phyloP scores from a whole-genome alignment of 1,140 invertebrate genomes.

The Trialeurodes vaporariorum region DNA sequence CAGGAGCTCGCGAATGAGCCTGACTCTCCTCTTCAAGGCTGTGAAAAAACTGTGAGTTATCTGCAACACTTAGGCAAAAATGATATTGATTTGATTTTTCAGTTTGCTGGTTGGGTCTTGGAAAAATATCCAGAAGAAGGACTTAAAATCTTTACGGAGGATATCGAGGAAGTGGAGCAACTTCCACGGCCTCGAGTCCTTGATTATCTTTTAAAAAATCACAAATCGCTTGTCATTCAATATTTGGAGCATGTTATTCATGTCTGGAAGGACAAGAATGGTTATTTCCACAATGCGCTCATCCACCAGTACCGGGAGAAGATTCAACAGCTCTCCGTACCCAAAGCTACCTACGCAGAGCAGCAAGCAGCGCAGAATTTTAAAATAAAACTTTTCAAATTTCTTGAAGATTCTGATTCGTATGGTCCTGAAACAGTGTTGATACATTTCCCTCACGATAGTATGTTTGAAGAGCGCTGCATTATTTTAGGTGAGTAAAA shows the following conservation, averaged over 20 bases:
- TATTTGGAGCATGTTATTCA: slow-evolving; percentile 91
- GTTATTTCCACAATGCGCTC: slow-evolving; percentile 81
- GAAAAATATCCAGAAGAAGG: slow-evolving; percentile 78
- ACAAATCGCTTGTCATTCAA: slow-evolving; percentile 69
- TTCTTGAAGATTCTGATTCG: slow-evolving; percentile 68
- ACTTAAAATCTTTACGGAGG: slow-evolving; percentile 88
- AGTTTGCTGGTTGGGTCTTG: slow-evolving; percentile 90
- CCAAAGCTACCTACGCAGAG: slow-evolving; percentile 44
- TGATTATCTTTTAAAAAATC: slow-evolving; percentile 72
- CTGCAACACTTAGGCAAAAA: slow-evolving; percentile 79
- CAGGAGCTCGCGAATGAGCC: slow-evolving; percentile 62
- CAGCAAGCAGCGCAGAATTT: slow-evolving; percentile 48
- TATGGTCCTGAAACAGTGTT: slow-evolving; percentile 83
- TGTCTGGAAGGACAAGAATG: slow-evolving; percentile 74
- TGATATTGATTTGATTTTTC: slow-evolving; percentile 81
- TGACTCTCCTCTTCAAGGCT: slow-evolving; percentile 66
- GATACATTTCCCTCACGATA: slow-evolving; percentile 73
- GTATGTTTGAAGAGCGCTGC: slow-evolving; percentile 85
- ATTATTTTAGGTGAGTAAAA: too few relatives aligned
- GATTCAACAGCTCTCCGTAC: slow-evolving; percentile 41
- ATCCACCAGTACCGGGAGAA: slow-evolving; percentile 72
- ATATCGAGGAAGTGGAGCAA: slow-evolving; percentile 74
- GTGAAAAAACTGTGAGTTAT: slow-evolving; percentile 77
- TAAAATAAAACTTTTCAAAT: slow-evolving; percentile 64
- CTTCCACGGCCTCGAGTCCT: slow-evolving; percentile 78